Base-by-base conservation (phyloP, 2,888 invertebrate genomes). In the Cephalotes varians region DNA sequence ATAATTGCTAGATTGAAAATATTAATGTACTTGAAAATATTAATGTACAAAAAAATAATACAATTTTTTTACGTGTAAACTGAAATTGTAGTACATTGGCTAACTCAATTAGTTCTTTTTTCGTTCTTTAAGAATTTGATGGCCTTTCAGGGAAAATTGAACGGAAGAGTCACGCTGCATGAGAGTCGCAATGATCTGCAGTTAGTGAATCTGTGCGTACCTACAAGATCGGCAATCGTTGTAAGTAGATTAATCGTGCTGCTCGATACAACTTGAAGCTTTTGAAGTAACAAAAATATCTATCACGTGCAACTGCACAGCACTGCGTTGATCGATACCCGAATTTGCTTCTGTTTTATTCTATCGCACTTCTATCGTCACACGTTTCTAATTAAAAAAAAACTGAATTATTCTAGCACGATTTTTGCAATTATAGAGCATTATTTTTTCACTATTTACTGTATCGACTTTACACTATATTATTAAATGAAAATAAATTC, bases 61-160 rank as follows among this genome's bases (percentile, higher is more conserved):
- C 6, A 67, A 54, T 9, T 40, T 40, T 54, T 54, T 21, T 44
- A 18, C 5, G 10, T 60, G 54, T 34, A n/a, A 37, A 40, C 7
- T 40, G 73, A 73, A 60, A 62, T 12, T 73, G 1, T 40, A 51
- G 2, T 49, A 12, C 34, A 25, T 28, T 6, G 49, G 37, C n/a
- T 49, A 47, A 21, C 18, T 73, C 10, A 47, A 34, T 44, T 25
- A 67, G 4, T 40, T 77, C 47, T 65, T 62, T 40, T 47, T 51
- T 40, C 44, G 58, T 77, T 71, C n/a, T n/a, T 88, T 84, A 90
- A 90, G 47, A 81, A 62, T 87, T 93, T 93, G 85, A 90, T 93
- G 92, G 91, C 86, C 90, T 93, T 93, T 92, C 93, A 93, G 93
- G 93, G 90, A 86, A 93, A 92, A 89, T 91, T 93, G 85, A 91